A percentile compares a stretch with the other conserved stretches of the same genome.
phyloP scores from a whole-genome alignment of 2,797 vertebrate genomes.

The Alosa sapidissima region DNA sequence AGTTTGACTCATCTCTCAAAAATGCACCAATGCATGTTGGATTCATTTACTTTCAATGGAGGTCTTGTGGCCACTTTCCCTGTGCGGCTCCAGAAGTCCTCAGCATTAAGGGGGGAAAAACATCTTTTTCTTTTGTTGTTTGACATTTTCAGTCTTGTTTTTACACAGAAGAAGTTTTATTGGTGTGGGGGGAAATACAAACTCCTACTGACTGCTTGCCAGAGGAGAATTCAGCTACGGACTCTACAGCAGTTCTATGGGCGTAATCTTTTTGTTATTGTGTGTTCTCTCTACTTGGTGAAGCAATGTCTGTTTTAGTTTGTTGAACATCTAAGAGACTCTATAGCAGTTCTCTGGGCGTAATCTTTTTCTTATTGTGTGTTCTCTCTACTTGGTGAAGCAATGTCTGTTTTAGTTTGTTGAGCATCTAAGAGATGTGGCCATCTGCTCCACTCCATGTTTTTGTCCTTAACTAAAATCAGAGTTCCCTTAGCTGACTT shows the following conservation, averaged over 20 bases:
- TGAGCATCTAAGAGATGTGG: constrained; percentile 3
- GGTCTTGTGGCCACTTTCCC: constrained; percentile 31
- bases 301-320: not conserved
- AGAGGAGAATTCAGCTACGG: constrained; percentile 31
- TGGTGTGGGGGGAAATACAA: constrained; percentile 34
- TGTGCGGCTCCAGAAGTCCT: constrained; percentile 35
- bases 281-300: not conserved
- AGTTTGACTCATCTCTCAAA: constrained; percentile 31
- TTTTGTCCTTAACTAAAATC: constrained; percentile 51
- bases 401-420: not conserved
- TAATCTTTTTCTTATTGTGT: constrained; percentile 23
- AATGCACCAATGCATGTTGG: constrained; percentile 28
- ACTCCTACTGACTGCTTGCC: constrained; percentile 41
- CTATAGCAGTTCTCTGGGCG: constrained; percentile 31
- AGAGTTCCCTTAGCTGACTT: constrained; percentile 38
- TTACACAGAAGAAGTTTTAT: constrained; percentile 40
- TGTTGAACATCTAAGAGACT: not conserved
- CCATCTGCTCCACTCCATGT: constrained; percentile 42
- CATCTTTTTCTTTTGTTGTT: constrained; percentile 46
- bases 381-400: not conserved
- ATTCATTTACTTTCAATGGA: constrained; percentile 31
- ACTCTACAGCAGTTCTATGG: constrained; percentile 33
- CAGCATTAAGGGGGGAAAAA: constrained; percentile 29
- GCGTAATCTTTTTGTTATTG: constrained; percentile 21
- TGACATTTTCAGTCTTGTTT: constrained; percentile 41